phyloP scores from a whole-genome alignment of 64 coral and sea anemone species.

The Hydrozoanthus tunicans region DNA sequence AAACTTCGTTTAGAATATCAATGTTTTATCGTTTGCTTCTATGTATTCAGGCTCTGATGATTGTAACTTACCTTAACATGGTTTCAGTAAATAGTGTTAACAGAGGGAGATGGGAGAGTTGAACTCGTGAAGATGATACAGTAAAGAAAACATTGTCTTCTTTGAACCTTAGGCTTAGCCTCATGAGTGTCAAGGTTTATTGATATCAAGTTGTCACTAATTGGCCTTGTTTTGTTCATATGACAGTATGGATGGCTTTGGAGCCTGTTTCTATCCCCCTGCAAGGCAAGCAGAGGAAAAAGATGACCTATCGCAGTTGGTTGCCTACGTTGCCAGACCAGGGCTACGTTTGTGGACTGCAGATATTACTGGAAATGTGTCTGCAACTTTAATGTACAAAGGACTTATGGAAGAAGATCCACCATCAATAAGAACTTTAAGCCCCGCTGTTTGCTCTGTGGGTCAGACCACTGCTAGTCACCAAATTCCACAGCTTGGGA shows the following conservation, averaged over 20 bases:
- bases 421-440: conserved; percentile 65
- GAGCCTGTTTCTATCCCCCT: conserved; percentile 87
- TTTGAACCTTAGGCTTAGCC: too few species aligned
- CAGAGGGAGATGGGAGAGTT: too few species aligned
- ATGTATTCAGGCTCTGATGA: too few species aligned
- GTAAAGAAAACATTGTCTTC: too few species aligned
- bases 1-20: too few species aligned
- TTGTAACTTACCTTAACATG: too few species aligned
- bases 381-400: conserved; percentile 89
- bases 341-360: conserved; percentile 88
- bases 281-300: conserved; percentile 50
- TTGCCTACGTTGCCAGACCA: conserved; percentile 76
- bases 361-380: conserved; percentile 74
- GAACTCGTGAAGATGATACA: too few species aligned
- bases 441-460: neutral
- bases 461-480: neutral
- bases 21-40: too few species aligned
- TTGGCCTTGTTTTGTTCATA: neutral
- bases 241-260: conserved; percentile 72
- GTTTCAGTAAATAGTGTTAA: too few species aligned
- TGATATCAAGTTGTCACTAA: too few species aligned
- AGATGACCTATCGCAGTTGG: neutral
- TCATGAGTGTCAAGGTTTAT: too few species aligned
- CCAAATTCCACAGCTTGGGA: conserved; percentile 66
- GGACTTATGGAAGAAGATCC: conserved; percentile 72